Conservation (phyloP, 53 echinoderm and acorn worm species). For the Luidia sarsii region DNA sequence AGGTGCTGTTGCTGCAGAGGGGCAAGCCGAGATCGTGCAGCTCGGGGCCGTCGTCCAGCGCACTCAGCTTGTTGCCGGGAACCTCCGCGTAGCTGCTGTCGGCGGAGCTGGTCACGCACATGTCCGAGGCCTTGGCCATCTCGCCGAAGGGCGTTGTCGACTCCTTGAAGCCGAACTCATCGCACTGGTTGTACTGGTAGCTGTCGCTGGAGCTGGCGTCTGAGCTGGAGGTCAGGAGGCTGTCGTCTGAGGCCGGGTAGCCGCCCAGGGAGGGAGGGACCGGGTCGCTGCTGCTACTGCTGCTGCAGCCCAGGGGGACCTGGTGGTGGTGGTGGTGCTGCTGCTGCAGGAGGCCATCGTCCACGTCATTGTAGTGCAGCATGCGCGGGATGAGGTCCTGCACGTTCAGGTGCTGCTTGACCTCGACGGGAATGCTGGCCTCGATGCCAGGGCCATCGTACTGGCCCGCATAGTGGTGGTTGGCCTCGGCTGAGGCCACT, state of each 20-base stretch:
- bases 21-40: slow-evolving; percentile 40
- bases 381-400: slow-evolving; percentile 76
- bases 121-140: slow-evolving; percentile 31
- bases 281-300: slow-evolving; percentile 40
- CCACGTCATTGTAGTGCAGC: slow-evolving; percentile 89
- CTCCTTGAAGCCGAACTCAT: slow-evolving; percentile 35
- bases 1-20: slow-evolving; percentile 31
- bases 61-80: slow-evolving; percentile 11
- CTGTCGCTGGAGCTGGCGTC: slow-evolving; percentile 73
- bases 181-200: slow-evolving; percentile 55
- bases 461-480: slow-evolving; percentile 2
- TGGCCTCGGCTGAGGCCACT: slow-evolving; percentile 55
- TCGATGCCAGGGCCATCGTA: slow-evolving; percentile 57
- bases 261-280: slow-evolving; percentile 71
- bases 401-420: slow-evolving; percentile 64
- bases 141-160: slow-evolving; percentile 11
- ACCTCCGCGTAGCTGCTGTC: slow-evolving; percentile 29
- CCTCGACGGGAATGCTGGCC: slow-evolving; percentile 72
- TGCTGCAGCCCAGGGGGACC: slow-evolving; percentile 47
- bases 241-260: slow-evolving; percentile 88
- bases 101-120: slow-evolving; percentile 23
- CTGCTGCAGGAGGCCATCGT: slow-evolving; percentile 55
- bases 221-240: slow-evolving; percentile 73
- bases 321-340: slow-evolving; percentile 34
- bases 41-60: slow-evolving; percentile 39